phyloP scores from a whole-genome alignment of 2,888 invertebrate genomes.

The Heliconius sara region DNA sequence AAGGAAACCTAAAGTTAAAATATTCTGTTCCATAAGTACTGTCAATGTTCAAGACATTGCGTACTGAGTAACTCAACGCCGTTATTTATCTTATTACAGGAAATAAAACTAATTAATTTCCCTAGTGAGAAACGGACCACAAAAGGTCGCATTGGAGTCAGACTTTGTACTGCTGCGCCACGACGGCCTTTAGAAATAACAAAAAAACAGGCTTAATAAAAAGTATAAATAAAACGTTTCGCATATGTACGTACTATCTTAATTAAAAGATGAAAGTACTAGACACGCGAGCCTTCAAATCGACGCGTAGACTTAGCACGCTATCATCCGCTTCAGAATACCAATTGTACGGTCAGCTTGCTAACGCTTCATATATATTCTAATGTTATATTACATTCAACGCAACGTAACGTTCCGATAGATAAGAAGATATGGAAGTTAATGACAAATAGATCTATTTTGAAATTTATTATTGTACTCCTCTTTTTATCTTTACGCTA shows the following conservation, averaged over 20 bases:
- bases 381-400: background rate
- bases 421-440: background rate
- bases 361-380: background rate
- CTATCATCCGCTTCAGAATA: slow-evolving; percentile 2
- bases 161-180: background rate
- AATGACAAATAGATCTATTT: background rate
- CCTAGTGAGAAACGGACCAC: background rate
- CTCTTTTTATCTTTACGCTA: too few relatives aligned
- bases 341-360: background rate
- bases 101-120: background rate
- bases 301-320: background rate
- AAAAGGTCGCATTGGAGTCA: background rate
- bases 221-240: too few relatives aligned
- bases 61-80: background rate
- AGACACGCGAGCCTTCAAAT: background rate
- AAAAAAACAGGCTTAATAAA: too few relatives aligned
- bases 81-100: too few relatives aligned
- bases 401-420: background rate
- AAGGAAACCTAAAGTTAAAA: background rate
- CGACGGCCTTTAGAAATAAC: background rate
- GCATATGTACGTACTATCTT: too few relatives aligned
- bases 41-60: background rate
- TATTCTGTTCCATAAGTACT: background rate
- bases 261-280: too few relatives aligned
- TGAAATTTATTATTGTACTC: too few relatives aligned